Conservation (phyloP, 2,888 invertebrate species). For the Caenorhabditis sp. region DNA sequence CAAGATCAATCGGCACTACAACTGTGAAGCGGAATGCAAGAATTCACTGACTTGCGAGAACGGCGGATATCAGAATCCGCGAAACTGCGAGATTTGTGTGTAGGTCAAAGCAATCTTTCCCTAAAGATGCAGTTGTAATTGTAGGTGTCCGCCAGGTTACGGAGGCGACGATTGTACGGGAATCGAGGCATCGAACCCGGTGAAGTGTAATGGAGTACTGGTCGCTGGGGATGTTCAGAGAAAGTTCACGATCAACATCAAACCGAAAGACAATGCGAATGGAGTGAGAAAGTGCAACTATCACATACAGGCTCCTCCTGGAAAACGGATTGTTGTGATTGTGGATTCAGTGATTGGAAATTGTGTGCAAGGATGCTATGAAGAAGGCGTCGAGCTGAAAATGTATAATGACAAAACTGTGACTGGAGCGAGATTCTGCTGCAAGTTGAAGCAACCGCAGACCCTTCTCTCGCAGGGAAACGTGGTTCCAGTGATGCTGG, state of each 20-base stretch:
- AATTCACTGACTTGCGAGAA: conserved; percentile 39
- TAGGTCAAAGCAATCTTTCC: conserved; percentile 16
- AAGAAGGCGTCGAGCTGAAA: conserved; percentile 61
- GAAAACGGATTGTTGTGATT: conserved; percentile 55
- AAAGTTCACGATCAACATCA: conserved; percentile 58
- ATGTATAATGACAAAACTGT: conserved; percentile 56
- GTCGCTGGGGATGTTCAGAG: conserved; percentile 55
- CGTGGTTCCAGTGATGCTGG: conserved; percentile 35
- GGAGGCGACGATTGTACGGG: conserved; percentile 54
- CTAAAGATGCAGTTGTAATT: conserved; percentile 13
- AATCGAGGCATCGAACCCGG: conserved; percentile 58
- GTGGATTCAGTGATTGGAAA: conserved; percentile 65
- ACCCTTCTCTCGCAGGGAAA: conserved; percentile 47
- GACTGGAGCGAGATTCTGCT: conserved; percentile 63
- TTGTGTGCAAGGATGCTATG: conserved; percentile 66
- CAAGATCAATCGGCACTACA: conserved; percentile 65
- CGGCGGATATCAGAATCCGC: conserved; percentile 61
- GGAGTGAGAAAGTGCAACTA: conserved; percentile 58
- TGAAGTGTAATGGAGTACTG: conserved; percentile 55
- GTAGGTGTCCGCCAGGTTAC: conserved; percentile 64
- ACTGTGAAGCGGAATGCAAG: conserved; percentile 55
- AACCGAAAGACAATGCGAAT: conserved; percentile 38
- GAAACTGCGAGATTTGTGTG: conserved; percentile 54
- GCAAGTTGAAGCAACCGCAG: conserved; percentile 52
- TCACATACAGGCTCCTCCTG: conserved; percentile 64